Conservation (phyloP, 1,140 invertebrate genomes). For the Dreissena polymorpha region DNA sequence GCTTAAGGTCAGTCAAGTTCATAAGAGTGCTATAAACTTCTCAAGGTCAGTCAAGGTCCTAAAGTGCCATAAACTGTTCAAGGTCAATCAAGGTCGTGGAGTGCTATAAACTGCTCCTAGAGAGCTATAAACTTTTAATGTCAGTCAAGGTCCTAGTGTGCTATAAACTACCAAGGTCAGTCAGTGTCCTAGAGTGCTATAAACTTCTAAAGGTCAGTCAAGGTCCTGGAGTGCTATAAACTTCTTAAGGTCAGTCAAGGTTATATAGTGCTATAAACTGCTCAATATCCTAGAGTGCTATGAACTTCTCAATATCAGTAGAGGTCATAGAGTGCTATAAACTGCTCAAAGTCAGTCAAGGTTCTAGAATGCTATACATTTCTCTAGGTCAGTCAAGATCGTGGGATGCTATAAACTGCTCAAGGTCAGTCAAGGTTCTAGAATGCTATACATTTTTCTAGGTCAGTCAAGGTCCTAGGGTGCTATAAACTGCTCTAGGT, state of each 20-base stretch:
- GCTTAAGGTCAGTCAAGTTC: constrained; percentile 14
- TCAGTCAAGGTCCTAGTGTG: no score
- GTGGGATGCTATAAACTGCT: no score
- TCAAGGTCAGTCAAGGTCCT: constrained; percentile 26
- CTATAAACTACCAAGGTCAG: no score
- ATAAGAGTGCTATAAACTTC: background rate
- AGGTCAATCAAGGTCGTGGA: constrained; percentile 4
- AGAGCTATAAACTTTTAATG: no score
- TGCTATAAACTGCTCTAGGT: constrained; percentile 28
- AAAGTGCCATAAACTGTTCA: constrained; percentile 11
- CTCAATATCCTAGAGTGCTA: constrained; percentile 36
- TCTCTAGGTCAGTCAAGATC: no score
- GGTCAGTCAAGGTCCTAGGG: constrained; percentile 30
- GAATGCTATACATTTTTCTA: no score
- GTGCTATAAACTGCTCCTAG: no score
- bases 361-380: no score
- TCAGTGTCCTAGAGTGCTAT: constrained; percentile 24
- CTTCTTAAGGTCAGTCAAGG: constrained; percentile 15
- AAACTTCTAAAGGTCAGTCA: constrained; percentile 24
- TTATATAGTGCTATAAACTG: no score
- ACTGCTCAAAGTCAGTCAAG: constrained; percentile 11
- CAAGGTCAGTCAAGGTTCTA: constrained; percentile 22
- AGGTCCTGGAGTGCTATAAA: background rate
- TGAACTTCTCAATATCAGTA: constrained; percentile 18
- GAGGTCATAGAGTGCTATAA: background rate